A percentile compares a stretch with the other conserved stretches of the same genome.
These are phyloP conservation scores for Gari tellinella DNA, from an alignment of 2,888 invertebrate species.

Conservation along the genomic window DNA sequence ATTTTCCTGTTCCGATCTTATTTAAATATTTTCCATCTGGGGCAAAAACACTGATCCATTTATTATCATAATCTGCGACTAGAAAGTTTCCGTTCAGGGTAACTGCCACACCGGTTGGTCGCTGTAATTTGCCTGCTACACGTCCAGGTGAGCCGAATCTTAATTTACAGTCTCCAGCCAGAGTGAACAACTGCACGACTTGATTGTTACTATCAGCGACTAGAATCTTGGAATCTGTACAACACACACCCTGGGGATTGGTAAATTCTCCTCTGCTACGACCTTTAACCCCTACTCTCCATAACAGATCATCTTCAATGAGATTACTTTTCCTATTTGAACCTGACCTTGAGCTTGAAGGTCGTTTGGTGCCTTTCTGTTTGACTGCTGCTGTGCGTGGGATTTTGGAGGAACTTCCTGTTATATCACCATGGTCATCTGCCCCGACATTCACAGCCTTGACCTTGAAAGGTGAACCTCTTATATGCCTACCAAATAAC, in stretches of 20 bases:
- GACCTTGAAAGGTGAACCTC: conserved; percentile 85
- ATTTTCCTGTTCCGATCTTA: conserved; percentile 85
- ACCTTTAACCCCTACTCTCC: conserved; percentile 85
- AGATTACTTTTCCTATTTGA: conserved; percentile 84
- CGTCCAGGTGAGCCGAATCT: conserved; percentile 84
- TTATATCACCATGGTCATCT: conserved; percentile 75
- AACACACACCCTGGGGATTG: conserved; percentile 86
- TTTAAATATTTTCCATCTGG: conserved; percentile 86
- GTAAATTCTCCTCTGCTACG: conserved; percentile 86
- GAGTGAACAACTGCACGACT: conserved; percentile 83
- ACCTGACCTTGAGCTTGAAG: conserved; percentile 84
- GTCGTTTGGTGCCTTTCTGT: conserved; percentile 83
- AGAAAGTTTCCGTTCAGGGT: conserved; percentile 85
- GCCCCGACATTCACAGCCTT: conserved; percentile 76
- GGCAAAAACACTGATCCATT: conserved; percentile 85
- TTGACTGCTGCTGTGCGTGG: conserved; percentile 83
- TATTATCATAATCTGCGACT: conserved; percentile 86
- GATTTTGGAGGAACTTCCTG: conserved; percentile 78
- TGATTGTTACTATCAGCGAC: conserved; percentile 86
- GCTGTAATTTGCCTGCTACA: conserved; percentile 85
- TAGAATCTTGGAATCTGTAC: conserved; percentile 84
- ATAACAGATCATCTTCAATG: conserved; percentile 85
- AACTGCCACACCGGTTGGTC: conserved; percentile 86
- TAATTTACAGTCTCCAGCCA: conserved; percentile 84
- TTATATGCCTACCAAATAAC: conserved; percentile 84